These are phyloP conservation scores for Meloe dianella DNA, from an alignment of 2,888 invertebrate species.

Conservation along the genomic window DNA sequence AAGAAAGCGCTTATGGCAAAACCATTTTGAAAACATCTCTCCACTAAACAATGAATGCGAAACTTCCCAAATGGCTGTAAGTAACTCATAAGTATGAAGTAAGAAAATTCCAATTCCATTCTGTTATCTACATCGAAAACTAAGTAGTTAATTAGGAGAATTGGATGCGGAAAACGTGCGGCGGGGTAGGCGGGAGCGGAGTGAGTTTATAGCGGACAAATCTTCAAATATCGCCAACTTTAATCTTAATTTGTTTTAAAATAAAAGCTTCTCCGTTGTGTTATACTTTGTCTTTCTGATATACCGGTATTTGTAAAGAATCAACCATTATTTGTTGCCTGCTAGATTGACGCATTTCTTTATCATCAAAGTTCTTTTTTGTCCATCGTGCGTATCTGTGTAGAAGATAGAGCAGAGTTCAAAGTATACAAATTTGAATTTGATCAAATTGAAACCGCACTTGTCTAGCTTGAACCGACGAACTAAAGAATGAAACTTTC, in stretches of 20 bases:
- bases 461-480: background rate
- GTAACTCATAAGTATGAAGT: constrained; percentile 37
- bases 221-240: constrained; percentile 27
- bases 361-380: background rate
- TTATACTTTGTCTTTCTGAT: no score
- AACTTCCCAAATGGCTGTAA: constrained; percentile 38
- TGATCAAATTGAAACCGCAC: background rate
- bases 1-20: background rate
- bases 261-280: background rate
- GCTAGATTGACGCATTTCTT: background rate
- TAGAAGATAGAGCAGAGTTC: background rate
- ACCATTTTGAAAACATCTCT: background rate
- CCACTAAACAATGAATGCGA: constrained; percentile 36
- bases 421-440: background rate
- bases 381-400: background rate
- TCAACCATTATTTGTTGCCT: no score
- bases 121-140: constrained; percentile 42
- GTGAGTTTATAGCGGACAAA: constrained; percentile 28
- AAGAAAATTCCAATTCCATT: constrained; percentile 44
- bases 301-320: no score
- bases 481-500: background rate
- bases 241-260: constrained; percentile 30
- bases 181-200: constrained; percentile 23
- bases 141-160: constrained; percentile 45
- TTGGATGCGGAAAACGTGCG: constrained; percentile 34